Base-by-base conservation (phyloP, 2,797 vertebrate species). In the Spinus olivaceus region DNA sequence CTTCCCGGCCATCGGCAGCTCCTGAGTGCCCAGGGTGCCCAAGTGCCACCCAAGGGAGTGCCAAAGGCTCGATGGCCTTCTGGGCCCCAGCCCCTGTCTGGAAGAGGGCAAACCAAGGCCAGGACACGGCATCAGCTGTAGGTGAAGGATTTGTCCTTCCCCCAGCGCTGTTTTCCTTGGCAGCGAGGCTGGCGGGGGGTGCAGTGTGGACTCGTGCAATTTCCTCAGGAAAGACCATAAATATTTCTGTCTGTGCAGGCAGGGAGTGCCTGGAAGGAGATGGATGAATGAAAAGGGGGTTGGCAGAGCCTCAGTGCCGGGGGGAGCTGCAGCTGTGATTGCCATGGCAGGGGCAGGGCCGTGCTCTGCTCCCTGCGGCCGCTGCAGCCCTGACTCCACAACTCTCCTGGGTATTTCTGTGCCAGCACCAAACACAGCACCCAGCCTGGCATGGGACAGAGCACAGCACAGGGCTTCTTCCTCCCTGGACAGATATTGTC, bases 361-460 rank as follows among this genome's bases (percentile, higher is more conserved):
- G 0, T 9, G 30, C 73, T 59, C 53, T 7, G 28, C 56, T 35
- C 79, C 81, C 63, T 1, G 2, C 50, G 14, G 81, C 65, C 76
- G 0, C 28, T 3, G 5, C 71, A 32, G 33, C 59, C 67, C 54
- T 0, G 5, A 8, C 14, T 19, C 8, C 35, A 42, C 46, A 5
- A 6, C 41, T 14, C 1, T 0, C 1, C 61, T 10, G 2, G 6
- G 0, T 1, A 0, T 32, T 41, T 49, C 27, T 9, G 1, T 30
- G 44, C 53, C 64, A 64, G 79, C 20, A 5, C 21, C 0, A 0
- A 4, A 0, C 51, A 3, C 74, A 39, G 24, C 59, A 16, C 46
- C 35, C 24, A 24, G 1, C 39, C 67, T 49, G 69, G 32, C 49
- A 3, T 0, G 1, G 71, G 15, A 12, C 57, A 44, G 3, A 5